These are phyloP conservation scores for Aphodius granarius DNA, from an alignment of 2,888 invertebrate genomes.

Conservation along the genomic window DNA sequence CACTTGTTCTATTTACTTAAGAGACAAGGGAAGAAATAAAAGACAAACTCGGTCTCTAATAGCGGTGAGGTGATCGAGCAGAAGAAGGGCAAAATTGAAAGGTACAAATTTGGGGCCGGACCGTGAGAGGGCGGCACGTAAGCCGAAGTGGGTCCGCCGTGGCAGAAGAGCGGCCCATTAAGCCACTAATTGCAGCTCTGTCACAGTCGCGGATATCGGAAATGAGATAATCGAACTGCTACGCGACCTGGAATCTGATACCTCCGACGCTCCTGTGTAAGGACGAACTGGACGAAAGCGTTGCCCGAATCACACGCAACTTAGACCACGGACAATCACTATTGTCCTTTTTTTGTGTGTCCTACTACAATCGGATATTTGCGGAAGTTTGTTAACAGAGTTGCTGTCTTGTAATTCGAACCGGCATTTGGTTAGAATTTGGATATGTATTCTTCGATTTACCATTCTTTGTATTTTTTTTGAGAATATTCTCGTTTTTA, in stretches of 20 bases:
- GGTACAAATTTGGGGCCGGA: constrained; percentile 5
- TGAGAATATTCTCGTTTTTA: too few relatives aligned
- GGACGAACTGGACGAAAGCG: not conserved
- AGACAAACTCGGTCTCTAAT: not conserved
- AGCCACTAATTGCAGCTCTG: constrained; percentile 50
- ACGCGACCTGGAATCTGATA: constrained; percentile 41
- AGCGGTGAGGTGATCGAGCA: constrained; percentile 2
- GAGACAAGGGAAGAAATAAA: not conserved
- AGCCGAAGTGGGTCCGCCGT: constrained; percentile 37
- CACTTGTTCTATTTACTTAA: not conserved
- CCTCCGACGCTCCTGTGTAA: not conserved
- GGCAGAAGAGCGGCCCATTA: constrained; percentile 46
- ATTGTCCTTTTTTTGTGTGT: not conserved
- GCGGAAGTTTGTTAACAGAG: not conserved
- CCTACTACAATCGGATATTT: not conserved
- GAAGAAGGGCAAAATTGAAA: constrained; percentile 1
- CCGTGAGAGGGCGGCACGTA: not conserved
- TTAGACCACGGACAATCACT: not conserved
- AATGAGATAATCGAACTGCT: constrained; percentile 51
- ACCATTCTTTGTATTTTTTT: too few relatives aligned
- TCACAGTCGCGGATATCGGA: constrained; percentile 50
- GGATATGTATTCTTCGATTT: too few relatives aligned
- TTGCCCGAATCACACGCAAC: not conserved
- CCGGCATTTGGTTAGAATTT: too few relatives aligned
- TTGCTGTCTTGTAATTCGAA: not conserved